Conservation (phyloP, 1,140 invertebrate genomes). For the Drosophila grimshawi region DNA sequence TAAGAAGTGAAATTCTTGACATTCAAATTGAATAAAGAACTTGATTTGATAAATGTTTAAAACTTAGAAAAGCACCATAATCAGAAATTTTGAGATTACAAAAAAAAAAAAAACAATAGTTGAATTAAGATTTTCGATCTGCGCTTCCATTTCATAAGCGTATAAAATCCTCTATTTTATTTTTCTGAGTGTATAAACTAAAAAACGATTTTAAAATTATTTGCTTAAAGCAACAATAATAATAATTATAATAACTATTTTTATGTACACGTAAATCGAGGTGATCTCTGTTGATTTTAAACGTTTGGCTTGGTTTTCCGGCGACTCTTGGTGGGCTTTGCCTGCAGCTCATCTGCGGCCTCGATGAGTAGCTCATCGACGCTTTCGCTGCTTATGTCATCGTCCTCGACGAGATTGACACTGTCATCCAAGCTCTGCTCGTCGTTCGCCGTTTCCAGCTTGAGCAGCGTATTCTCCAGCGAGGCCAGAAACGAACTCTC, state of each 20-base stretch:
- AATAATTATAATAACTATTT: conserved; percentile 26
- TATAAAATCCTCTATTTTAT: too few relatives aligned
- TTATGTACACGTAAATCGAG: conserved; percentile 23
- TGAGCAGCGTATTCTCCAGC: conserved; percentile 85
- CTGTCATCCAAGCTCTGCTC: conserved; percentile 66
- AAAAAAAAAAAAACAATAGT: too few relatives aligned
- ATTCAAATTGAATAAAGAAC: too few relatives aligned
- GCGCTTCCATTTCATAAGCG: too few relatives aligned
- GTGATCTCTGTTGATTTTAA: conserved; percentile 10
- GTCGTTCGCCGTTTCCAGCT: conserved; percentile 72
- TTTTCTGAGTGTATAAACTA: too few relatives aligned
- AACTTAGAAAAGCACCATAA: too few relatives aligned
- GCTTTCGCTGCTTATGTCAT: conserved; percentile 60
- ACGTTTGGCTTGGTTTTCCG: conserved; percentile 36
- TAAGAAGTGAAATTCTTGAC: too few relatives aligned
- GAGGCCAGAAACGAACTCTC: conserved; percentile 86
- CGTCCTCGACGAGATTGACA: conserved; percentile 69
- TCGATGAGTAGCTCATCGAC: conserved; percentile 53
- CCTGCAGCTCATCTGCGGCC: conserved; percentile 3
- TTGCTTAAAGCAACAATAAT: conserved; percentile 8
- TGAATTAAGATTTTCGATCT: too few relatives aligned
- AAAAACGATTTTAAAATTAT: conserved; percentile 23
- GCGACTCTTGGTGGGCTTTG: conserved; percentile 12
- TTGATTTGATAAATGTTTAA: too few relatives aligned
- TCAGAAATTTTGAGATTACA: too few relatives aligned